Base-by-base conservation (phyloP, 2,797 vertebrate genomes). In the Lerista edwardsae region DNA sequence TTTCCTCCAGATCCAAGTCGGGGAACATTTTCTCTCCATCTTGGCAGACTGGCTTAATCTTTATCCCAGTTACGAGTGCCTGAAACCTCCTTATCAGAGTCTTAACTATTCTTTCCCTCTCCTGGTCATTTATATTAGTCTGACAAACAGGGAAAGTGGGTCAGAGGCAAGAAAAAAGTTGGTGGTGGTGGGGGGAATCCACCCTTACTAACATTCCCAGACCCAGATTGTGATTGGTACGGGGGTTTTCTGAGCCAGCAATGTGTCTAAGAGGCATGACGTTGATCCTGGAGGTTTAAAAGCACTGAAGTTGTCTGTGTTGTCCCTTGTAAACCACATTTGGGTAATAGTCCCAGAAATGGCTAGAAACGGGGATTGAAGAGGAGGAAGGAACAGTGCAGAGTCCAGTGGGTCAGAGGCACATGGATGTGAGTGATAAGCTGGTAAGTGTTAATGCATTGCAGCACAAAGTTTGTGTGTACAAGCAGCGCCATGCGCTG, bases 281-380 rank as follows among this genome's bases (percentile, higher is more conserved):
- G 51, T 55, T 55, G 14, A 65, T 65, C 62, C 29, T 0, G 27
- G 65, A 27, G 27, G 12, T 19, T 2, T 0, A 0, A 0, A 64
- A 36, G 34, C 65, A 17, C n/a, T 67, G 12, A 67, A 19, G 31
- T 11, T 1, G 0, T 0, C 0, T 19, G 8, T 0, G 39, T 74
- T 1, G 25, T 34, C 31, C 47, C 1, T 23, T 6, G 51, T 15
- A 17, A 55, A 8, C 6, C 23, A 25, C 59, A 1, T 23, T 23
- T 36, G 55, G 31, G 0, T 23, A 21, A 4, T 34, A 34, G 31
- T 67, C 65, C 23, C 5, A 31, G 65, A 19, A 17, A 29, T 8
- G 6, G 25, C 31, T 7, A 7, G 51, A 64, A 31, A 15, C 0
- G 0, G 34, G 1, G 0, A 2, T 59, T 25, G 59, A 25, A 3